Conservation (phyloP, 2,113 vertebrate species). For the Terrapene triunguis region DNA sequence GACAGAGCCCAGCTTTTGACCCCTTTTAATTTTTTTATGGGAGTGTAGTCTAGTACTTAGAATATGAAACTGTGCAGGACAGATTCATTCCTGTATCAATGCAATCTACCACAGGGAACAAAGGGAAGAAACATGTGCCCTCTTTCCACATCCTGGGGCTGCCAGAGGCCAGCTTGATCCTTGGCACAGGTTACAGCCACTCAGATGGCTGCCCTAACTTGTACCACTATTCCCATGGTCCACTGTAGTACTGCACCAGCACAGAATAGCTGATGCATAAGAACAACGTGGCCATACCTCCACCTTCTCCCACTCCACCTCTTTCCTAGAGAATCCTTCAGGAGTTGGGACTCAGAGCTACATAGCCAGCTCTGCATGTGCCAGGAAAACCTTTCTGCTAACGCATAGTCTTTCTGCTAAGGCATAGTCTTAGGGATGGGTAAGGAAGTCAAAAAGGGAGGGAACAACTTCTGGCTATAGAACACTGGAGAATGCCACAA, state of each 20-base stretch:
- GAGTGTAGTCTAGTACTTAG: neutral
- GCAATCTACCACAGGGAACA: neutral
- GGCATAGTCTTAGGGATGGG: neutral
- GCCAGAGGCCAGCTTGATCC: neutral
- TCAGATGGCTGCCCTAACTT: constrained; percentile 30
- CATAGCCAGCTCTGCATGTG: neutral
- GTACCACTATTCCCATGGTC: neutral
- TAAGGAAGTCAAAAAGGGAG: neutral
- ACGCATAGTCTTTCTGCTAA: neutral
- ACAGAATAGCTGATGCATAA: neutral
- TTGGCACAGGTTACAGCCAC: constrained; percentile 34
- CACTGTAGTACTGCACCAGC: constrained; percentile 5
- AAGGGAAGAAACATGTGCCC: neutral
- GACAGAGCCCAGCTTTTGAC: too few species aligned
- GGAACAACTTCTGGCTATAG: neutral
- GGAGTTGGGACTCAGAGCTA: neutral
- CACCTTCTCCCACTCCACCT: neutral
- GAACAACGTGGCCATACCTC: neutral
- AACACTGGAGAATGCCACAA: neutral
- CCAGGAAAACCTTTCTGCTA: neutral
- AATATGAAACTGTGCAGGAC: neutral
- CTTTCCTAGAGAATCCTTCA: fast-evolving
- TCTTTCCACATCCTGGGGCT: neutral
- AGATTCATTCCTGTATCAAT: neutral
- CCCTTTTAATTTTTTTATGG: too few species aligned